phyloP scores from a whole-genome alignment of 2,888 invertebrate genomes.

The Leptopterna dolabrata region DNA sequence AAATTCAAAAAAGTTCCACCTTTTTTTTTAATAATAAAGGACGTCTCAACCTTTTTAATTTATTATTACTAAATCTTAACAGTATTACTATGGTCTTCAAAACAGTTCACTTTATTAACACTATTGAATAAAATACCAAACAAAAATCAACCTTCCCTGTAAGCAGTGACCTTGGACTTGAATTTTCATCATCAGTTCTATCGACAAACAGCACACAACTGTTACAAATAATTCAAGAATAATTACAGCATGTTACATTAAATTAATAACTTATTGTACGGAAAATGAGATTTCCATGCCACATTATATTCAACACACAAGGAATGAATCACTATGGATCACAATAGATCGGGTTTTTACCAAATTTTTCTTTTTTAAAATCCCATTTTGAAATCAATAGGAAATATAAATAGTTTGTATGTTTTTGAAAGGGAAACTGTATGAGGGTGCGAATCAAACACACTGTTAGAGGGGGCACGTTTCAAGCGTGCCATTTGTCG shows the following conservation, averaged over 20 bases:
- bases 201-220: constrained; percentile 18
- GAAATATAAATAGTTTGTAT: background rate
- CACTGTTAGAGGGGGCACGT: background rate
- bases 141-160: constrained; percentile 27
- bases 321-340: background rate
- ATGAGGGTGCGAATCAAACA: background rate
- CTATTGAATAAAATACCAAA: constrained; percentile 1
- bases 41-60: constrained; percentile 20
- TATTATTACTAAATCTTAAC: constrained; percentile 22
- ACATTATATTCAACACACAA: background rate
- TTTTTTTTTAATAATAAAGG: constrained; percentile 21
- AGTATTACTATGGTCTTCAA: constrained; percentile 36
- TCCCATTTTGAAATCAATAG: background rate
- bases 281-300: background rate
- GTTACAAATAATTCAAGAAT: constrained; percentile 6
- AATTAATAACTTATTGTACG: background rate
- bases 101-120: constrained; percentile 28
- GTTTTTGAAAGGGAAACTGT: background rate
- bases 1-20: constrained; percentile 18
- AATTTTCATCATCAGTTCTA: constrained; percentile 21
- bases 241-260: background rate
- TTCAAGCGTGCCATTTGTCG: background rate
- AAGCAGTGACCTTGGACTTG: constrained; percentile 4
- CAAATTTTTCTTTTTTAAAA: background rate
- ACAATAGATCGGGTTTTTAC: background rate